Evolutionary conservation across 1,140 invertebrate species (phyloP), one percentile per base, ranked within the genome.

Genomic region (Akabosia matsudoensis): DNA sequence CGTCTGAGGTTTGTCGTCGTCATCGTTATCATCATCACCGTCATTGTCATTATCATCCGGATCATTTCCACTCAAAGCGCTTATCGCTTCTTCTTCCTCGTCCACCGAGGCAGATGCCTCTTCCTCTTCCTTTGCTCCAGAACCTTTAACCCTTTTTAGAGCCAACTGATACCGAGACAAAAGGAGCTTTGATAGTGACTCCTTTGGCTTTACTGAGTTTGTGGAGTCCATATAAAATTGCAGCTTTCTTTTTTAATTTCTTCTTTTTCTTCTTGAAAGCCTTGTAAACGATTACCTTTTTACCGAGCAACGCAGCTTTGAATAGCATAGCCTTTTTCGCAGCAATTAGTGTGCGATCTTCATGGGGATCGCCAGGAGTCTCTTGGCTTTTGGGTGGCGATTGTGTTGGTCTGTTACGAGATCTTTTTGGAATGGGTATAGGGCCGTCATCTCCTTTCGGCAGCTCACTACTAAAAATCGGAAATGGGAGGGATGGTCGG

Each of bases 181-280:
- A 14, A 10, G 61, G 61, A 28, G 61, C 28, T 67, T 67, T 67
- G 10, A 67, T 4, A 3, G 61, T 16, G 10, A 67, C 22, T 28
- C 61, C 61, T 67, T 67, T 67, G 26, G 31, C 24, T 31, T 67
- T 67, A 22, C 61, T 31, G 3, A 30, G 3, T 61, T 61, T 14
- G 24, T 14, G 24, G 7, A 61, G 13, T 30, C 61, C 61, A 30
- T 67, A 67, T 28, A n/a, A 24, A 10, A 67, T 28, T 10, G n/a
- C n/a, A 30, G 61, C 61, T 67, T 67, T 67, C 61, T 67, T 67
- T 31, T 67, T 67, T 7, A 28, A 67, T 67, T 67, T 67, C 61
- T 67, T 67, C 31, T 67, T 67, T n/a, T 67, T 67, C 61, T 67
- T 67, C 54, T 56, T 56, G 3, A 56, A 56, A 16, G 30, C 26